Evolutionary conservation across 1,140 invertebrate genomes (phyloP), one percentile per base, ranked within the genome.

Genomic region (Lepidurus arcticus): DNA sequence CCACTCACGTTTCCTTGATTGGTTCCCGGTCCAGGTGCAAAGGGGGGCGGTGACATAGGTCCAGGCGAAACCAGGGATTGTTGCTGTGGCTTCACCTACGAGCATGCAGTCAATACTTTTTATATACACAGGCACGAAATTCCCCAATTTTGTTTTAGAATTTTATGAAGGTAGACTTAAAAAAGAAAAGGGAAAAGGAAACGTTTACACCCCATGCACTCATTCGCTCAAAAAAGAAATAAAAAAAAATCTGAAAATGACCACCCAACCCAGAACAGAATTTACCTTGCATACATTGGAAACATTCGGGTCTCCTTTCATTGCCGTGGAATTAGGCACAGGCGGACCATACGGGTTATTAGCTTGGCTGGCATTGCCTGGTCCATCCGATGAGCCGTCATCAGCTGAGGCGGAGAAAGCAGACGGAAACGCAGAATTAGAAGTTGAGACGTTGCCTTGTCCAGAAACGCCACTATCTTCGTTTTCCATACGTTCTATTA

Each of bases 21-120:
- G 53, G 16, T 65, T 13, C 16, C 21, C 21, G 8, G 53, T 65
- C 53, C 53, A 3, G 84, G 85, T 82, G 85, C 87, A 82, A 86
- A 88, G 21, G 85, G 86, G 78, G 85, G 86, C 74, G 87, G 86
- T 74, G 81, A 82, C 10, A 82, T 79, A 65, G 82, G 81, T 24
- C 86, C 87, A 77, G 75, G 76, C 44, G 53, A 75, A 85, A 85
- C 86, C 73, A 86, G 86, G 44, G 86, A 86, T 84, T 91, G 90
- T 85, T 90, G 91, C 83, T 91, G 91, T 80, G 91, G 91, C 85
- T 92, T 92, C 82, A 92, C 90, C 88, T 91, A 84, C 5, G 44
- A 45, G 42, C 43, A 76, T 79, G 78, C 21, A 44, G 76, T 65
- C 53, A 65, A 65, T 65, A 65, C 21, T 65, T 21, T 65, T 65